These are phyloP conservation scores for Dreissena polymorpha DNA, from an alignment of 1,140 invertebrate genomes.

Conservation along the genomic window DNA sequence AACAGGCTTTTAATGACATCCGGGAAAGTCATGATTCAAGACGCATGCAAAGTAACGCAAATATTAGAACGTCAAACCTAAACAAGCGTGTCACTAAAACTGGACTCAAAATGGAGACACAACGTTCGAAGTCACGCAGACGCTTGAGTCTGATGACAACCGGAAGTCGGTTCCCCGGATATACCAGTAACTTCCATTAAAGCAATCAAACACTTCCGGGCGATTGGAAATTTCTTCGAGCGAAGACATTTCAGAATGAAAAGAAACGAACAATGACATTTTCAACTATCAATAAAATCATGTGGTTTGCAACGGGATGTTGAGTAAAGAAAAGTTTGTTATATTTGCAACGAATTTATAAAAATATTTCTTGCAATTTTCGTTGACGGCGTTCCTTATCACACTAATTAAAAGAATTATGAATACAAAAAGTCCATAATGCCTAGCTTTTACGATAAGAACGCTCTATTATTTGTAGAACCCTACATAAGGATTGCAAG, in stretches of 20 bases:
- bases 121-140: constrained; percentile 54
- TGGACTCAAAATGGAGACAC: constrained; percentile 47
- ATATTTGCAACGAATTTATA: too few relatives aligned
- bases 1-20: constrained; percentile 53
- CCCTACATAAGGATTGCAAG: too few relatives aligned
- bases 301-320: too few relatives aligned
- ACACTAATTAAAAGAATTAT: too few relatives aligned
- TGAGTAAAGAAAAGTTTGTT: too few relatives aligned
- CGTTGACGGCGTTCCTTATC: too few relatives aligned
- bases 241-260: not conserved
- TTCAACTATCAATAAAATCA: too few relatives aligned
- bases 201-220: constrained; percentile 58
- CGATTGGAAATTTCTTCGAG: constrained; percentile 23
- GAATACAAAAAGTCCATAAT: too few relatives aligned
- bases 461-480: too few relatives aligned
- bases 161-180: constrained; percentile 49
- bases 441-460: too few relatives aligned
- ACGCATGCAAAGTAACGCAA: constrained; percentile 53
- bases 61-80: constrained; percentile 56
- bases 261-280: not conserved
- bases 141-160: constrained; percentile 45
- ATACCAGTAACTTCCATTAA: constrained; percentile 61
- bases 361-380: too few relatives aligned
- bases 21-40: constrained; percentile 34
- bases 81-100: constrained; percentile 52